phyloP scores from a whole-genome alignment of 2,888 invertebrate genomes.

The Prenolepis imparis region DNA sequence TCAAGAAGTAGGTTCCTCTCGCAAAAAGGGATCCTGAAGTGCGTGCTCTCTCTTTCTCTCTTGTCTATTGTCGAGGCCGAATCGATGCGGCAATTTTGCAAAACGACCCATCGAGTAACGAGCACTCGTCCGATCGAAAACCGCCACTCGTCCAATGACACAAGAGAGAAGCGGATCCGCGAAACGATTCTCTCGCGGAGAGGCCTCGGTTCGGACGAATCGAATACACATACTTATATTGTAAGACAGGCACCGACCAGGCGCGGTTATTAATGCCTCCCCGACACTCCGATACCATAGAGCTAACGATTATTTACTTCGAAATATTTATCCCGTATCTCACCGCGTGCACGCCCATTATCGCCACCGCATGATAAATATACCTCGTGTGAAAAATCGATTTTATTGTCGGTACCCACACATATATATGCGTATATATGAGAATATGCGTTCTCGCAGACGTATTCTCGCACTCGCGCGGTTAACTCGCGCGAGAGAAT shows the following conservation, averaged over 20 bases:
- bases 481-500: conserved; percentile 37
- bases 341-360: conserved; percentile 69
- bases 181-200: conserved; percentile 7
- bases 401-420: conserved; percentile 73
- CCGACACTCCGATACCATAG: conserved; percentile 65
- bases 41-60: conserved; percentile 9
- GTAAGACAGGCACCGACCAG: conserved; percentile 61
- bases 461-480: conserved; percentile 35
- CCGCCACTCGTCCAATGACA: conserved; percentile 47
- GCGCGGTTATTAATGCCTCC: conserved; percentile 71
- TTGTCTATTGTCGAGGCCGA: conserved; percentile 56
- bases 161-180: conserved; percentile 40
- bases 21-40: conserved; percentile 46
- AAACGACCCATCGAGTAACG: conserved; percentile 7
- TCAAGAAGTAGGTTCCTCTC: conserved; percentile 46
- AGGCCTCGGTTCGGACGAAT: conserved; percentile 8
- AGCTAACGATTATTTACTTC: conserved; percentile 76
- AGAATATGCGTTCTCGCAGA: conserved; percentile 2
- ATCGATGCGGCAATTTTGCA: conserved; percentile 64
- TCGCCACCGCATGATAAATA: conserved; percentile 74
- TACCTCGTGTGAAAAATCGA: conserved; percentile 77
- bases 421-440: not conserved
- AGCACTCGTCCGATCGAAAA: conserved; percentile 64
- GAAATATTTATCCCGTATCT: conserved; percentile 76
- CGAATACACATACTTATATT: not conserved